These are phyloP conservation scores for Sclerodermus sp. DNA, from an alignment of 2,888 invertebrate genomes.

Conservation along the genomic window DNA sequence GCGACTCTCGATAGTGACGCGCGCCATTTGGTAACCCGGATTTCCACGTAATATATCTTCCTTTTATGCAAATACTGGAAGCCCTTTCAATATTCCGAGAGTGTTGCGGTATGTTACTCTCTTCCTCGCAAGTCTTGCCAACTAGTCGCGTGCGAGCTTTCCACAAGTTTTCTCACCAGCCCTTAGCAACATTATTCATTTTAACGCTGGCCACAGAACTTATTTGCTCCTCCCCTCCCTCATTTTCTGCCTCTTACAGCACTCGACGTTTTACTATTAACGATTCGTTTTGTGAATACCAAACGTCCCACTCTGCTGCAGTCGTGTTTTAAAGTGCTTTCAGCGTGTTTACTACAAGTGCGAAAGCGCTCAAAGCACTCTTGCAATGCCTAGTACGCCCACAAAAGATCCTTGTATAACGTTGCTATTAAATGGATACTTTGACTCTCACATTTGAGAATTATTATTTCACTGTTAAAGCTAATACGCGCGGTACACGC, in stretches of 20 bases:
- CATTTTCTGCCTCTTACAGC: background rate
- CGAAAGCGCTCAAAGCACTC: no score
- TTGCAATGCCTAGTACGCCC: no score
- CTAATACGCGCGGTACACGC: no score
- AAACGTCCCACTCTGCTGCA: no score
- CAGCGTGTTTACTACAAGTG: no score
- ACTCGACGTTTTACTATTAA: background rate
- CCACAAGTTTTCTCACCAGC: background rate
- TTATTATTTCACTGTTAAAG: no score
- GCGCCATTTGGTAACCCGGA: constrained; percentile 22
- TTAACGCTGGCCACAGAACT: background rate
- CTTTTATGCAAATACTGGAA: constrained; percentile 14
- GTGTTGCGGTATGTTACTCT: constrained; percentile 2
- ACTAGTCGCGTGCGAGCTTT: background rate
- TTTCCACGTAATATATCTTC: constrained; percentile 25
- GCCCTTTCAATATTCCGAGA: constrained; percentile 6
- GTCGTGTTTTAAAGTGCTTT: no score
- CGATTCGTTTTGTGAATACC: background rate
- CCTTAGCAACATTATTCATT: background rate
- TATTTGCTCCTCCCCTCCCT: background rate
- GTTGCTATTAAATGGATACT: no score
- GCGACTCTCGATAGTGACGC: constrained; percentile 12
- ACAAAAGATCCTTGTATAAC: no score
- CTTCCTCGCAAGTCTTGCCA: background rate
- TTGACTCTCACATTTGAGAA: no score